Evolutionary conservation across 1,140 invertebrate species (phyloP).

Genomic region (Yoshiicerus persimilis): DNA sequence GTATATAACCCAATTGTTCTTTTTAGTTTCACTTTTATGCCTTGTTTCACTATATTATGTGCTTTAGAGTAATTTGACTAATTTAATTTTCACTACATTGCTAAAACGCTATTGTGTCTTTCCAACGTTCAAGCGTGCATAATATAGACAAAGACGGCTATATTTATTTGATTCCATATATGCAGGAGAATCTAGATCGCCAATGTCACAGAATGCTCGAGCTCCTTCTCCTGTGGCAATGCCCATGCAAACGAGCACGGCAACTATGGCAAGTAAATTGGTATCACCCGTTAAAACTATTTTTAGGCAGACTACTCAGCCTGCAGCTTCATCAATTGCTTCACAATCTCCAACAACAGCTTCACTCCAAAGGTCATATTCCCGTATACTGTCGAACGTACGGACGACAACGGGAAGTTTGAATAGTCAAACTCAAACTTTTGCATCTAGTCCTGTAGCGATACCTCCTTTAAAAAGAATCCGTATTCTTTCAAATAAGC

Average conservation of each 20-base stretch:
- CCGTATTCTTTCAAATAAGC: slow-evolving; percentile 14
- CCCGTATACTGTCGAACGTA: slow-evolving; percentile 19
- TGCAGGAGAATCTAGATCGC: neutral
- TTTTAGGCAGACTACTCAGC: neutral
- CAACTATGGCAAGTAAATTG: neutral
- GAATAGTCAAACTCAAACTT: neutral
- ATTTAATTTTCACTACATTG: neutral
- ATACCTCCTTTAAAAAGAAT: slow-evolving; percentile 29
- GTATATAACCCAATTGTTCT: too few species aligned
- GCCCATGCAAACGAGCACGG: neutral
- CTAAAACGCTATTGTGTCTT: too few species aligned
- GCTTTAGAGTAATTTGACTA: neutral
- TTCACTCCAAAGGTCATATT: slow-evolving; percentile 3
- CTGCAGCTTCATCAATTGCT: neutral
- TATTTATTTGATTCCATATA: neutral
- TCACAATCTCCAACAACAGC: neutral
- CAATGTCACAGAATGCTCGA: neutral
- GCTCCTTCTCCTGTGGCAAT: neutral
- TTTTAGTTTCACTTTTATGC: too few species aligned
- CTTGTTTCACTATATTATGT: neutral
- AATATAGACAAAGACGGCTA: too few species aligned
- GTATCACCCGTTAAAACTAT: neutral
- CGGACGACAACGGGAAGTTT: neutral
- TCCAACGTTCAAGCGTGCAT: too few species aligned
- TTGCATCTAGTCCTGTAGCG: neutral